Conservation (phyloP, 2,797 vertebrate genomes). For the Falco berigora region DNA sequence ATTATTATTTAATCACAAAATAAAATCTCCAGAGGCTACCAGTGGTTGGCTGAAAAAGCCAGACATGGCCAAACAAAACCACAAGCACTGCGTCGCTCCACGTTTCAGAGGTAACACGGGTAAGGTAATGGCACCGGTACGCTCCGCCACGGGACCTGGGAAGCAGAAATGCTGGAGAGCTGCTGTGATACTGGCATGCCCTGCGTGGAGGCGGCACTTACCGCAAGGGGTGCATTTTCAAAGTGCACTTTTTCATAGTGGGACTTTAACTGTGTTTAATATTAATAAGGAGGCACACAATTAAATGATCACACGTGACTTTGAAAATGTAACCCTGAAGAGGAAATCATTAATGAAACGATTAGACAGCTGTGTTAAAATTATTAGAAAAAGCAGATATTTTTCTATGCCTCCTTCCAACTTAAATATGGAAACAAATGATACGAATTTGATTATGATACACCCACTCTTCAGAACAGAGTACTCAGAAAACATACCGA, state of each 20-base stretch:
- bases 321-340: not conserved
- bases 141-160: not conserved
- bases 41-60: not conserved
- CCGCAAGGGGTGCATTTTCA: not conserved
- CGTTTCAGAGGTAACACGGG: not conserved
- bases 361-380: not conserved
- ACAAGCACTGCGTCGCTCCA: rapidly evolving
- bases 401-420: not conserved
- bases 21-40: not conserved
- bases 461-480: not conserved
- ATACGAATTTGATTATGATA: not conserved
- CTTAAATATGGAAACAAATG: not conserved
- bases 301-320: not conserved
- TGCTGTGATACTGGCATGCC: not conserved
- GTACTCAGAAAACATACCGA: not conserved
- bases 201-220: not conserved
- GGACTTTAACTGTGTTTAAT: not conserved
- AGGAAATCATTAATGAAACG: constrained; percentile 8
- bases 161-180: not conserved
- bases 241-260: not conserved
- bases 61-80: not conserved
- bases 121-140: not conserved
- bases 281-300: constrained; percentile 7
- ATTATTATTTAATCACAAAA: not conserved
- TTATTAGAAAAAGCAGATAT: not conserved